Conservation (phyloP, 2,888 invertebrate species). For the Agapostemon virescens region DNA sequence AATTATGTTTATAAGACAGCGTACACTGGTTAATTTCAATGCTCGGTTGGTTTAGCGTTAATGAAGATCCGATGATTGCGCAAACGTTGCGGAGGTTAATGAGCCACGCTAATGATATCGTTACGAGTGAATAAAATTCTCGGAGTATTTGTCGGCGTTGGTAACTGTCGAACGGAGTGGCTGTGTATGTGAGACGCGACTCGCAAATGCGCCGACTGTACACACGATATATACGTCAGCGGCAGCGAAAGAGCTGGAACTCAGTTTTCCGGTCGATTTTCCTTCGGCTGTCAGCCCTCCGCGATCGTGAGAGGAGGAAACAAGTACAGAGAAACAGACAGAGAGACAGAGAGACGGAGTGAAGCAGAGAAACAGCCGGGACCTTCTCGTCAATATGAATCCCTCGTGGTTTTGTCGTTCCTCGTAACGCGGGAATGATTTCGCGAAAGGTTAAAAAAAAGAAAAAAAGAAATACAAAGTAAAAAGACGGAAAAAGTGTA, state of each 20-base stretch:
- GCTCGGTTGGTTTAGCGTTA: no score
- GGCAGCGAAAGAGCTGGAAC: conserved; percentile 36
- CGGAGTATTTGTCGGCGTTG: background rate
- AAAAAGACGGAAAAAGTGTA: background rate
- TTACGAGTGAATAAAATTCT: background rate
- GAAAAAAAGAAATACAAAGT: background rate
- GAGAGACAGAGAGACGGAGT: conserved; percentile 28
- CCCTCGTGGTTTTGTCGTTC: conserved; percentile 42
- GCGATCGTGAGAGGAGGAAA: conserved; percentile 47
- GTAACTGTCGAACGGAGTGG: background rate
- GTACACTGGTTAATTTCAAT: no score
- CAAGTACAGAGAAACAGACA: conserved; percentile 82
- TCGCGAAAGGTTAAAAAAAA: conserved; percentile 1
- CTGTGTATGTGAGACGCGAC: background rate
- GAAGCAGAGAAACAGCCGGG: conserved; percentile 33
- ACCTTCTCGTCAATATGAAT: conserved; percentile 51
- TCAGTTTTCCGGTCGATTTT: conserved; percentile 29
- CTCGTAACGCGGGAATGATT: conserved; percentile 32
- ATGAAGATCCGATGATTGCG: background rate
- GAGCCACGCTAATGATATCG: background rate
- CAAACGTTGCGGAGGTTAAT: background rate
- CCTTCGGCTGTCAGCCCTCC: conserved; percentile 35
- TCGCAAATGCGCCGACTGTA: conserved; percentile 6
- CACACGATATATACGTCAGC: conserved; percentile 5
- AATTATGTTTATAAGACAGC: no score